phyloP scores from a whole-genome alignment of 2,888 invertebrate species.

The Chrysotoxum bicinctum region DNA sequence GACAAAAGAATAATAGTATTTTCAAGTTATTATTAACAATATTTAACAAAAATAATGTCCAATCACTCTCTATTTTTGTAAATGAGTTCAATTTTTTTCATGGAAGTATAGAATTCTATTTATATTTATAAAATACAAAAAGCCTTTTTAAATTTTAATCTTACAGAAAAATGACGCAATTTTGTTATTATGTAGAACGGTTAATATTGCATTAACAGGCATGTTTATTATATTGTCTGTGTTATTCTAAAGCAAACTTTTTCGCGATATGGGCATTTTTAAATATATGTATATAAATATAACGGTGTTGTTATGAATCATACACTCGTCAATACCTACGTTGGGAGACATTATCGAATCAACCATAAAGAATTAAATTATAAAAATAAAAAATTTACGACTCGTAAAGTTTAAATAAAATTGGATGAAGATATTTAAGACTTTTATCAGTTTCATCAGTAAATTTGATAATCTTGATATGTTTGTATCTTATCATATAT shows the following conservation, averaged over 20 bases:
- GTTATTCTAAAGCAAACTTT: background rate
- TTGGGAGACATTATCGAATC: background rate
- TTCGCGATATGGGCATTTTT: background rate
- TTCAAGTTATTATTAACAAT: background rate
- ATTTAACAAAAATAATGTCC: too few relatives aligned
- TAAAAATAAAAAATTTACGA: background rate
- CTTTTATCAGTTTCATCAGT: background rate
- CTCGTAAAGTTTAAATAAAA: background rate
- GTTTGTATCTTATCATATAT: background rate
- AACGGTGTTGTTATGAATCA: conserved; percentile 1
- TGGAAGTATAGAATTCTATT: too few relatives aligned
- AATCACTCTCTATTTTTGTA: too few relatives aligned
- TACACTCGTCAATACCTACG: too few relatives aligned
- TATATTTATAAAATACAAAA: background rate
- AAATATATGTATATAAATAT: background rate
- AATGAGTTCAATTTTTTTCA: too few relatives aligned
- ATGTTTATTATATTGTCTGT: background rate
- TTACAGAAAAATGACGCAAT: conserved; percentile 10
- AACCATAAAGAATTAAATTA: background rate
- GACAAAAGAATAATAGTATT: background rate
- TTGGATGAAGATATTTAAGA: background rate
- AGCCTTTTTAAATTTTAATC: background rate
- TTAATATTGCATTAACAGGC: conserved; percentile 11
- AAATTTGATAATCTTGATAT: background rate
- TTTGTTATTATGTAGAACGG: background rate